A percentile compares a stretch with the other conserved stretches of the same genome.
phyloP scores from a whole-genome alignment of 1,140 invertebrate genomes.

The Nephotettix cincticeps region DNA sequence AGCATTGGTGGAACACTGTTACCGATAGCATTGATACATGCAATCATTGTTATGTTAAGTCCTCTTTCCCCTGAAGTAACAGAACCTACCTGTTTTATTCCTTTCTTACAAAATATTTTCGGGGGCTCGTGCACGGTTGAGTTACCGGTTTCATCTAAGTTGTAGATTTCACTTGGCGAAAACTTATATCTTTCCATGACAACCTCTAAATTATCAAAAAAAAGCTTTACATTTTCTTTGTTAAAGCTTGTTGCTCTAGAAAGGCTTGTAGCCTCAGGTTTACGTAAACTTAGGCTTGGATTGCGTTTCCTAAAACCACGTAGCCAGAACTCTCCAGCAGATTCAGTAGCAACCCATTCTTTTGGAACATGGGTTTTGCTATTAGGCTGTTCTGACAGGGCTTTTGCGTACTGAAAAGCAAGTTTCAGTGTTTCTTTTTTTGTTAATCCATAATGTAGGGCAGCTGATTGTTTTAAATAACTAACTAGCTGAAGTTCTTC shows the following conservation, averaged over 20 bases:
- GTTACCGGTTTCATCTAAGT: constrained; percentile 49
- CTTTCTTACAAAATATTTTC: constrained; percentile 44
- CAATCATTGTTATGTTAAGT: constrained; percentile 47
- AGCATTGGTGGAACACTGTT: constrained; percentile 45
- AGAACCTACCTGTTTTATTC: constrained; percentile 45
- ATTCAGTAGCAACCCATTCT: constrained; percentile 43
- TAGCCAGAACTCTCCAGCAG: constrained; percentile 47
- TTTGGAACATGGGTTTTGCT: constrained; percentile 38
- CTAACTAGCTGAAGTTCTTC: background rate
- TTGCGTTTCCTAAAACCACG: constrained; percentile 43
- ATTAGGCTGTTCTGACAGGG: background rate
- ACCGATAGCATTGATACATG: constrained; percentile 46
- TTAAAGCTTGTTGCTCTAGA: constrained; percentile 30
- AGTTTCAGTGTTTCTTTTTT: constrained; percentile 21
- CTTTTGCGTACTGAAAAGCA: constrained; percentile 41
- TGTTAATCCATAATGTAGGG: constrained; percentile 14
- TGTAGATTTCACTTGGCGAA: constrained; percentile 44
- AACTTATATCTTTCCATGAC: constrained; percentile 40
- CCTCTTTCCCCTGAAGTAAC: constrained; percentile 45
- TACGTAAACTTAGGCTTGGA: constrained; percentile 41
- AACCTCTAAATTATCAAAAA: constrained; percentile 41
- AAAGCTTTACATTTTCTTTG: constrained; percentile 37
- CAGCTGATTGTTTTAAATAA: background rate
- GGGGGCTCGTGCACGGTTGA: constrained; percentile 45
- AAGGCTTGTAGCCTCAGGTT: constrained; percentile 32